Evolutionary conservation across 1,140 invertebrate species (phyloP), one percentile per base, ranked within the genome.

Genomic region (Anadara kagoshimensis): DNA sequence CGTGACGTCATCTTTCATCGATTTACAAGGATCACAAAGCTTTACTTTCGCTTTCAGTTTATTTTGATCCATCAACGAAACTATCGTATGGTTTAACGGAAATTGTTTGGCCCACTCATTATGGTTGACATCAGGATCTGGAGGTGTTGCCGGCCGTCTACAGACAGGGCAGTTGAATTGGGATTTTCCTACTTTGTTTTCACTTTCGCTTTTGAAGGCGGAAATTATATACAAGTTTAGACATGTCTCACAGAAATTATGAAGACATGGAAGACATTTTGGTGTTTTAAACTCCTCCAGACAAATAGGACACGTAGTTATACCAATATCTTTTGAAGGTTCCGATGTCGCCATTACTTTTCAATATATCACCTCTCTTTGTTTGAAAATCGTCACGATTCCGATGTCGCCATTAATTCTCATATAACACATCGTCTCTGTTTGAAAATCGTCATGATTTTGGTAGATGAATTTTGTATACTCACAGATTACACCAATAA

Each of bases 191-290:
- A 36, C 2, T 3, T 36, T 36, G 29, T 7, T 36, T 36, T 36
- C 7, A 36, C 29, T 36, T 36, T 36, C 29, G 7, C 29, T 36
- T 36, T 36, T 36, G 7, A 36, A 36, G 29, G 29, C 5, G 5
- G 61, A 12, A 7, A 59, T 43, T 47, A 79, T 70, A 58, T 81
- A 80, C 12, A 71, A 59, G 44, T 73, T 59, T 49, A 87, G 65
- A 85, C 96, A 98, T 61, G 92, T 91, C 90, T 96, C 94, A 90
- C 96, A 97, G 90, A 96, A 97, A 3, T 95, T 94, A 91, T 97
- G 96, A 79, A 97, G 92, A 89, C 96, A 98, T 75, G 94, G 93
- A 75, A 98, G 91, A 63, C 97, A 93, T 76, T 95, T 92, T 57
- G 96, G 96, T n/a, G 78, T 71, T 10, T 65, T 80, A 64, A 76